Base-by-base conservation (phyloP, 1,140 invertebrate genomes). In the Diorhabda elongata region DNA sequence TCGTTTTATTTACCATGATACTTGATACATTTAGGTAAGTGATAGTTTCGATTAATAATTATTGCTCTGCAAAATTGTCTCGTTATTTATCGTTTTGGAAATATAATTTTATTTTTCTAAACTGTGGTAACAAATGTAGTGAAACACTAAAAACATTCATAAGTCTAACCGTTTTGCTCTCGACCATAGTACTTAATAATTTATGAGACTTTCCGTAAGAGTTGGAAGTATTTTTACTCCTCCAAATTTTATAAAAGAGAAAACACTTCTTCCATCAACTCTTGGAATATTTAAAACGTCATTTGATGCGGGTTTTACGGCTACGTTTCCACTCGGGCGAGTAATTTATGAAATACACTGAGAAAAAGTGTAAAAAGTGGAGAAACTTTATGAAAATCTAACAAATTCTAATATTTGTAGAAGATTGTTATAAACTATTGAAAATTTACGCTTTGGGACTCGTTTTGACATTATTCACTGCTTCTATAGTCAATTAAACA, bases 1-100 rank as follows among this genome's bases (percentile, higher is more conserved):
- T 99, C 84, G 92, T 99, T 75, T 89, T 99, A 67, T 99, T 99
- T 87, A 99, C 98, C 62, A 98, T 99, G 96, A 98, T 99, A 78
- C 88, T 99, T 73, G 97, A 99, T 81, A 95, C 93, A 58, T 92
- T 95, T 83, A 99, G 97, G 89, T 95, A 84, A 84, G 82, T 80
- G 61, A 44, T 52, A 45, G 26, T 26, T 26, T 26, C 26, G 26
- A 26, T 26, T 26, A 26, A 26, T 26, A 26, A 26, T 26, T 26
- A 26, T 26, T 26, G 26, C 26, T 26, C 1, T 26, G 26, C 26
- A 26, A 26, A 26, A 26, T 26, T 26, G 26, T 26, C 26, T 26
- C 1, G 26, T 1, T 26, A 26, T 26, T 26, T 9, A 47, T 11
- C 26, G 3, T 58, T 58, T 58, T 58, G 3, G 57, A 26, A 58